These are phyloP conservation scores for Eidolon helvum DNA, from an alignment of 2,113 vertebrate genomes.

Conservation along the genomic window DNA sequence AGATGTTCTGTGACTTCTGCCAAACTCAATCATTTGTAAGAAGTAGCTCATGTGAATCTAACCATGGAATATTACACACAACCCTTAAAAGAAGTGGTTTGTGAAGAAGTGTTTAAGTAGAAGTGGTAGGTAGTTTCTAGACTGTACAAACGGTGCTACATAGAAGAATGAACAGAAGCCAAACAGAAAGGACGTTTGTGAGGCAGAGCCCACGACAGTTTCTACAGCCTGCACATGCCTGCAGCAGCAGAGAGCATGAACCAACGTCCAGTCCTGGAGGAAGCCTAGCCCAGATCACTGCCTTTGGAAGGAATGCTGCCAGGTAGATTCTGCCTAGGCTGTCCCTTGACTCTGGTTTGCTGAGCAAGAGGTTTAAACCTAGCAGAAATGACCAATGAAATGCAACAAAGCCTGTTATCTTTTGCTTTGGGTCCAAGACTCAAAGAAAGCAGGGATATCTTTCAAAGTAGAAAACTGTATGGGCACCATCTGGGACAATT, in stretches of 20 bases:
- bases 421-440: neutral
- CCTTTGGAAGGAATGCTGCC: fast-evolving
- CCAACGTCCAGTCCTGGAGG: neutral
- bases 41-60: neutral
- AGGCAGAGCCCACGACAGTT: neutral
- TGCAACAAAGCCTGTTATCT: neutral
- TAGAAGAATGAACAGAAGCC: neutral
- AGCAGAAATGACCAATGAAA: neutral
- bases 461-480: neutral
- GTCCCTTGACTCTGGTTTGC: neutral
- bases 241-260: neutral
- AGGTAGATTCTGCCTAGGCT: neutral
- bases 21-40: neutral
- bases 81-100: neutral
- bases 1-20: neutral
- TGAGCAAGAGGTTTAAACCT: neutral
- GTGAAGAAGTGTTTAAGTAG: neutral
- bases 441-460: neutral
- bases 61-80: neutral
- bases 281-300: neutral
- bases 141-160: neutral
- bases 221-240: fast-evolving
- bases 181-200: neutral
- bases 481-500: neutral
- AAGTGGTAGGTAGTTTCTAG: neutral